A percentile compares a stretch with the other conserved stretches of the same genome.
These are phyloP conservation scores for Acanthosepion esculentum DNA, from an alignment of 2,888 invertebrate genomes.

Conservation along the genomic window DNA sequence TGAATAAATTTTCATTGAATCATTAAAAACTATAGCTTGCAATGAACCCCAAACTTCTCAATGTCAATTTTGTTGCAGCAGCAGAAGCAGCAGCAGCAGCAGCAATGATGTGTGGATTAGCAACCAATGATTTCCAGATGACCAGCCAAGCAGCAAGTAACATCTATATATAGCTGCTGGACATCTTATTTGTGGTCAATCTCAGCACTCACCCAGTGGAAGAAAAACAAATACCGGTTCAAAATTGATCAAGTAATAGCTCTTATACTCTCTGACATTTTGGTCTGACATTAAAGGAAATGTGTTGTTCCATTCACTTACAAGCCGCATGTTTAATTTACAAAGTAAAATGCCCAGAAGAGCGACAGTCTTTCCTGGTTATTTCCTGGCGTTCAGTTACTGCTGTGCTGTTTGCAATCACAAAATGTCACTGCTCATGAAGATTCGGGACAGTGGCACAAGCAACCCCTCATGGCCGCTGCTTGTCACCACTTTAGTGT, in stretches of 20 bases:
- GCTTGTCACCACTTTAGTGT: not conserved
- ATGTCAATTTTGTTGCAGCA: not conserved
- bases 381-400: not conserved
- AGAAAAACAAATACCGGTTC: not conserved
- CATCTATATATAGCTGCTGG: constrained; percentile 2
- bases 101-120: not conserved
- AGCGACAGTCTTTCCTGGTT: not conserved
- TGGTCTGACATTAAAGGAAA: not conserved
- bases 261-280: constrained; percentile 18
- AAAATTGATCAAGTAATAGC: not conserved
- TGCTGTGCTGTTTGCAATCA: constrained; percentile 11
- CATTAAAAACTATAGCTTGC: not conserved
- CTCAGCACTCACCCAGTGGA: not conserved
- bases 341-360: constrained; percentile 33
- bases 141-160: not conserved
- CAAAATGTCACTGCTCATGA: not conserved
- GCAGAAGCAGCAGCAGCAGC: not conserved
- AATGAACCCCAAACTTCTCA: not conserved
- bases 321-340: constrained; percentile 7
- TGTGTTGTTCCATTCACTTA: not conserved
- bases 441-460: not conserved
- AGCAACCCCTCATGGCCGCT: not conserved
- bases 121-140: not conserved
- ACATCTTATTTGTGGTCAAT: not conserved
- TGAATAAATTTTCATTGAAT: not conserved